These are phyloP conservation scores for Chironex yamaguchii DNA, from an alignment of 30 jellyfish, hydroid and myxozoan genomes.

Conservation along the genomic window DNA sequence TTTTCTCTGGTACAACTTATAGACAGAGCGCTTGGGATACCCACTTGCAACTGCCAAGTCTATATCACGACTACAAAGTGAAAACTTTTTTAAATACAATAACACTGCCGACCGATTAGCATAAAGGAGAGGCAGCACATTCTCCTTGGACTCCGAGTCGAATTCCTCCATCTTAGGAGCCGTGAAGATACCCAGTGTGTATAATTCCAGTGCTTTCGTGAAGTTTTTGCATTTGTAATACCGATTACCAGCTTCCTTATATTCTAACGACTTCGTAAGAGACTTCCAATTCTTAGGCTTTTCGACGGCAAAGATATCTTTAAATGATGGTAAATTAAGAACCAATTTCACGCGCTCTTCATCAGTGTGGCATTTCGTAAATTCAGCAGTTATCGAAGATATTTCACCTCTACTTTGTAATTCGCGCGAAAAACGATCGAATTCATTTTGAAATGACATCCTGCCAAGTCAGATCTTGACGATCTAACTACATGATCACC, in stretches of 20 bases:
- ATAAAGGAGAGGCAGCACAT: constrained; percentile 67
- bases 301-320: background rate
- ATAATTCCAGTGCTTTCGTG: constrained; percentile 24
- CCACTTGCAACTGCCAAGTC: constrained; percentile 57
- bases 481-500: too few species aligned
- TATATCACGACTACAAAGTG: constrained; percentile 61
- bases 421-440: background rate
- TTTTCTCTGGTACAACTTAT: constrained; percentile 69
- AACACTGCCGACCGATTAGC: constrained; percentile 94
- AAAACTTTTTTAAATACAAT: constrained; percentile 43
- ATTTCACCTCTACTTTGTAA: background rate
- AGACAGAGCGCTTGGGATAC: constrained; percentile 64
- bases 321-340: background rate
- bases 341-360: background rate
- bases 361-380: background rate
- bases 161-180: constrained; percentile 6
- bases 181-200: constrained; percentile 50
- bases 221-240: constrained; percentile 52
- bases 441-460: too few species aligned
- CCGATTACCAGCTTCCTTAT: constrained; percentile 44
- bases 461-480: too few species aligned
- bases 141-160: background rate
- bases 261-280: constrained; percentile 20
- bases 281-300: constrained; percentile 1
- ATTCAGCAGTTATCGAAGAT: background rate